Conservation (phyloP, 2,888 invertebrate genomes). For the Hanleya hanleyi region DNA sequence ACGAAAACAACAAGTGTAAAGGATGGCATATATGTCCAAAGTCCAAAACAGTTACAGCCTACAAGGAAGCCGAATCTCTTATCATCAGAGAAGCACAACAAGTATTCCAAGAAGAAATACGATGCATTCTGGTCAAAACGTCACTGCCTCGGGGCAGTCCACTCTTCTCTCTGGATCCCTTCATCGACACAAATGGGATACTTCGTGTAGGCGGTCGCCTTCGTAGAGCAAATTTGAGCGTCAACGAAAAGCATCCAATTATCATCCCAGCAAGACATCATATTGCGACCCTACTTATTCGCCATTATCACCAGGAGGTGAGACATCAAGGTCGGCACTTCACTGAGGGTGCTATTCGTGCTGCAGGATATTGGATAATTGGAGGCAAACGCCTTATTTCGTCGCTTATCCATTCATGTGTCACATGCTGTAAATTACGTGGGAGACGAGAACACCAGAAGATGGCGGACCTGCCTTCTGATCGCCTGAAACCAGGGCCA, state of each 20-base stretch:
- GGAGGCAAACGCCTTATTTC: constrained; percentile 1
- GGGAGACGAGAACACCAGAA: constrained; percentile 20
- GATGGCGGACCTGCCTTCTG: too few relatives aligned
- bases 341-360: constrained; percentile 8
- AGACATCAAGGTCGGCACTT: constrained; percentile 19
- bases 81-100: neutral
- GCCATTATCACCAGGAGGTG: constrained; percentile 7
- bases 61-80: neutral
- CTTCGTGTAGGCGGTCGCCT: neutral
- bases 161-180: neutral
- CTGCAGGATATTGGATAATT: constrained; percentile 6
- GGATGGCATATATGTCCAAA: neutral
- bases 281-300: constrained; percentile 2
- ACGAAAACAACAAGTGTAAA: neutral
- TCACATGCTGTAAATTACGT: constrained; percentile 25
- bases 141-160: neutral
- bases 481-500: neutral
- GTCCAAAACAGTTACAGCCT: neutral
- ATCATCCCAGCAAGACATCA: constrained; percentile 4
- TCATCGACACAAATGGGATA: neutral
- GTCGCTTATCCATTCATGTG: constrained; percentile 22
- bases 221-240: neutral
- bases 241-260: constrained; percentile 5
- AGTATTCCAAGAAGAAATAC: neutral
- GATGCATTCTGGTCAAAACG: neutral